Evolutionary conservation across 2,797 vertebrate species (phyloP).

Genomic region (Lacerta agilis): DNA sequence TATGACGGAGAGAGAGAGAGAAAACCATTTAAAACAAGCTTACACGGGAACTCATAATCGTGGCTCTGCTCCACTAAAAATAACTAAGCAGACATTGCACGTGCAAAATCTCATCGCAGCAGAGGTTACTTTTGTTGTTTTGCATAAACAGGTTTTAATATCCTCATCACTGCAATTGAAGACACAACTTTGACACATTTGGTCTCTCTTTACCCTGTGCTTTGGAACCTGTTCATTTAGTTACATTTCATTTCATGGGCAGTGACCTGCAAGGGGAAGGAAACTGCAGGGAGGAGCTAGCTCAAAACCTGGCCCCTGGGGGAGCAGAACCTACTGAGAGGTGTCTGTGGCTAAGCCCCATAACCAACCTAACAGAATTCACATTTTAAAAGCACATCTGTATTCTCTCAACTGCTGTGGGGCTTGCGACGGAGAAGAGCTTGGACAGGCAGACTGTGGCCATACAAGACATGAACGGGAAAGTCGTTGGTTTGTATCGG

Average conservation of each 20-base stretch:
- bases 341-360: neutral
- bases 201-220: neutral
- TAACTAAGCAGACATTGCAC: neutral
- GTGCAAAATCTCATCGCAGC: neutral
- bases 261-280: neutral
- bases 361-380: neutral
- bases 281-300: neutral
- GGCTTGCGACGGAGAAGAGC: neutral
- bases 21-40: conserved; percentile 30
- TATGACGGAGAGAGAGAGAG: conserved; percentile 34
- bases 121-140: neutral
- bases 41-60: neutral
- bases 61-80: neutral
- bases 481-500: neutral
- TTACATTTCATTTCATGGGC: neutral
- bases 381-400: neutral
- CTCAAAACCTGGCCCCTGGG: neutral
- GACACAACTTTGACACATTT: neutral
- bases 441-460: neutral
- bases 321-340: neutral
- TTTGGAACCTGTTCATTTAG: neutral
- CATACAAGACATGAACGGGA: neutral
- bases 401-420: neutral
- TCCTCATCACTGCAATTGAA: neutral
- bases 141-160: neutral